Percentiles rank a stretch among this genome's conserved stretches.
Conservation (phyloP, 1,140 invertebrate genomes). For the Drosophila pectinifera region DNA sequence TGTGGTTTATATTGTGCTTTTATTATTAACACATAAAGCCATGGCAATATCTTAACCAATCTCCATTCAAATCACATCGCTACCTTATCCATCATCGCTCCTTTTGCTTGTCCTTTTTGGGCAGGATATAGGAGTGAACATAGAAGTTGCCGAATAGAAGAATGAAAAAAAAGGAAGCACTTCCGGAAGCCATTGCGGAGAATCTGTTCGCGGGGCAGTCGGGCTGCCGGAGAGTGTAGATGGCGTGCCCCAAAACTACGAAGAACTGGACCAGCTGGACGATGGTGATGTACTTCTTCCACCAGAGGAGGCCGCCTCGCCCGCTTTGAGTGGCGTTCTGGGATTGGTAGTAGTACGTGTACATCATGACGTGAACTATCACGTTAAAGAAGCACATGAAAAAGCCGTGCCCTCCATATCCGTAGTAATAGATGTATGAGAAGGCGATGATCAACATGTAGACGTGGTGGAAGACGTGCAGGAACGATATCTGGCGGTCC, state of each 20-base stretch:
- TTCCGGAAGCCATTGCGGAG: neutral
- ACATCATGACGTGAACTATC: conserved; percentile 37
- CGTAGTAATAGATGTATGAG: conserved; percentile 29
- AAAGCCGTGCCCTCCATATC: conserved; percentile 87
- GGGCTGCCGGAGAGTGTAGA: conserved; percentile 60
- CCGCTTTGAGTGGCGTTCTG: neutral
- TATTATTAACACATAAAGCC: neutral
- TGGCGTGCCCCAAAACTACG: conserved; percentile 17
- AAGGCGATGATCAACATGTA: conserved; percentile 68
- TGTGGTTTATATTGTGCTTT: no score
- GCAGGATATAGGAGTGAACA: conserved; percentile 8
- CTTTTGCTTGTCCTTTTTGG: conserved; percentile 4
- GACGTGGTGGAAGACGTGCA: conserved; percentile 86
- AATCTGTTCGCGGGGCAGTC: conserved; percentile 86
- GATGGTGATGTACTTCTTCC: conserved; percentile 48
- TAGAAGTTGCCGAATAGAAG: conserved; percentile 28
- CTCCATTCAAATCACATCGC: neutral
- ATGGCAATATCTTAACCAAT: neutral
- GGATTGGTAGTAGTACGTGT: conserved; percentile 38
- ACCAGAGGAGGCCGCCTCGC: conserved; percentile 13
- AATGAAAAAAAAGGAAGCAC: conserved; percentile 5
- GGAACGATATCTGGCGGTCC: conserved; percentile 50
- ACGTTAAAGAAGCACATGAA: conserved; percentile 48
- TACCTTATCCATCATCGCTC: neutral
- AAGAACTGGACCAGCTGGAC: conserved; percentile 36